Conservation (phyloP, 2,797 vertebrate genomes). For the Bradypodion ventrale region DNA sequence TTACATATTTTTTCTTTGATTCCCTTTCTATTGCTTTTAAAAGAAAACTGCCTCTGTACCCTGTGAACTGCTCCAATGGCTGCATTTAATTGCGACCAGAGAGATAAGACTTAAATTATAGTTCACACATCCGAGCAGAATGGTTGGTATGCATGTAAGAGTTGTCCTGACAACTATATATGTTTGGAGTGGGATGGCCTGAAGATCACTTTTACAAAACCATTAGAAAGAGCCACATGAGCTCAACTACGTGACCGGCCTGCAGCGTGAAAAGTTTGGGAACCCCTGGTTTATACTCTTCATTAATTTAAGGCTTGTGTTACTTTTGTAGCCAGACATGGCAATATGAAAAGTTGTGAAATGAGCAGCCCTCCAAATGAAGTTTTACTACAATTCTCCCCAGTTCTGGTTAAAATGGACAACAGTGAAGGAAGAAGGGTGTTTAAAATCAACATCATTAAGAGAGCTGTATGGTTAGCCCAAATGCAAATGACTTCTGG, state of each 20-base stretch:
- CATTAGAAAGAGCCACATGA: constrained; percentile 18
- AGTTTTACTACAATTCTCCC: neutral
- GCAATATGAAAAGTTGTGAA: neutral
- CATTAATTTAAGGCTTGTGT: no score
- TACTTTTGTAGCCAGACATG: neutral
- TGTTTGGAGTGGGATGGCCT: neutral
- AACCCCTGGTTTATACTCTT: no score
- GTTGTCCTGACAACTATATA: neutral
- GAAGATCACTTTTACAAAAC: neutral
- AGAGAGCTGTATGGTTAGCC: neutral
- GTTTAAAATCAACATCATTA: neutral
- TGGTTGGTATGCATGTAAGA: neutral
- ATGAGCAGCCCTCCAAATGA: neutral
- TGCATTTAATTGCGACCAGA: neutral
- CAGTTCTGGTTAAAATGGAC: neutral
- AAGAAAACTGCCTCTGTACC: neutral
- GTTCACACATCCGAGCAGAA: neutral
- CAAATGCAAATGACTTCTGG: neutral
- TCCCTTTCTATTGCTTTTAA: neutral
- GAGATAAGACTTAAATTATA: rapidly evolving
- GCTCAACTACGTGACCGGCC: no score
- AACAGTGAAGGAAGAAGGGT: neutral
- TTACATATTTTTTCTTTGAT: neutral
- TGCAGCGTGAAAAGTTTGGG: no score
- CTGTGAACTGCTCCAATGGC: neutral